A percentile compares a stretch with the other conserved stretches of the same genome.
Conservation (phyloP, 2,113 vertebrate genomes). For the Amphiprion percula region DNA sequence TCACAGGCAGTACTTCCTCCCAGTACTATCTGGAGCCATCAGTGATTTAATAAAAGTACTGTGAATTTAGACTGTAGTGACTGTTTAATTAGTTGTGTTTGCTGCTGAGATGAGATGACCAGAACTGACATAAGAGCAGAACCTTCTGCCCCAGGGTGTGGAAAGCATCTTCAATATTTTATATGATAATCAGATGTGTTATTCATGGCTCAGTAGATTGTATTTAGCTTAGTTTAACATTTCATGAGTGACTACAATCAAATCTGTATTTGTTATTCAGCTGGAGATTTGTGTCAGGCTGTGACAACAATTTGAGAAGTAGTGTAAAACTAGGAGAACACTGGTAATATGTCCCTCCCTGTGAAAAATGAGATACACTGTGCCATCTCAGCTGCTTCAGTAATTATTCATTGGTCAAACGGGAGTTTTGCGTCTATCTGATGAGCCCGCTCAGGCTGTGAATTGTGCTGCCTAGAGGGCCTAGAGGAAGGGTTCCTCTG, state of each 20-base stretch:
- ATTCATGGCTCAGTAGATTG: conserved; percentile 60
- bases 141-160: conserved; percentile 15
- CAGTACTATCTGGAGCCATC: background rate
- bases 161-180: conserved; percentile 68
- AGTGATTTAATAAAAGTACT: conserved; percentile 10
- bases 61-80: conserved; percentile 14
- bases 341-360: conserved; percentile 39
- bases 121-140: conserved; percentile 38
- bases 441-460: conserved; percentile 58
- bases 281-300: conserved; percentile 49
- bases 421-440: conserved; percentile 52
- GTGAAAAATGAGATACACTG: conserved; percentile 47
- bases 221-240: conserved; percentile 65
- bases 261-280: conserved; percentile 60
- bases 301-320: conserved; percentile 45
- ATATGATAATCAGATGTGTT: conserved; percentile 69
- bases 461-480: conserved; percentile 51
- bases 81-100: conserved; percentile 61
- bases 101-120: conserved; percentile 62
- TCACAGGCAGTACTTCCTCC: too few relatives aligned
- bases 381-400: conserved; percentile 54
- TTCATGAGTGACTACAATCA: conserved; percentile 55
- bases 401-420: conserved; percentile 74
- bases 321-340: conserved; percentile 57
- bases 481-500: conserved; percentile 59